Conservation (phyloP, 2,888 invertebrate species). For the Barypeithes pellucidus region DNA sequence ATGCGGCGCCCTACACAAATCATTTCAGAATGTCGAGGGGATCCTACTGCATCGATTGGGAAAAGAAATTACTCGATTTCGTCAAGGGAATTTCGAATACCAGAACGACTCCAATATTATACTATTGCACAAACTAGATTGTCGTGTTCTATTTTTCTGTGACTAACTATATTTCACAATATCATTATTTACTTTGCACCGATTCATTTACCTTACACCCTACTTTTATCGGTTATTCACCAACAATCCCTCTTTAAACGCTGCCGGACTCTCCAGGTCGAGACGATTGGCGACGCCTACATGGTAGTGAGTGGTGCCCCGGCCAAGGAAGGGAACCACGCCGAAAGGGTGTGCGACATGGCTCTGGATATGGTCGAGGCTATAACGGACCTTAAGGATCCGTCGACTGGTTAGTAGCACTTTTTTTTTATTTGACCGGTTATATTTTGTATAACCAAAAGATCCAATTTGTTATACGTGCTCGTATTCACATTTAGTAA, state of each 20-base stretch:
- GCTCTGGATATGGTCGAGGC: constrained; percentile 97
- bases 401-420: constrained; percentile 82
- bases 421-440: neutral
- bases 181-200: constrained; percentile 30
- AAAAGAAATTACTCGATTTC: no score
- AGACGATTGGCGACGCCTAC: constrained; percentile 98
- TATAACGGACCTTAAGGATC: constrained; percentile 92
- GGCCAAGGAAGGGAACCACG: constrained; percentile 90
- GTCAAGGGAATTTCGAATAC: no score
- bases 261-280: constrained; percentile 77
- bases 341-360: constrained; percentile 95
- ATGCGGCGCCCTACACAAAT: no score
- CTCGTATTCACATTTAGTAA: no score
- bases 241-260: constrained; percentile 50
- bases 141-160: no score
- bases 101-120: no score
- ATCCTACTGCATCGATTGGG: no score
- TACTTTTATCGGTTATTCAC: constrained; percentile 47
- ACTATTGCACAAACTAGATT: no score
- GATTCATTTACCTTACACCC: constrained; percentile 23
- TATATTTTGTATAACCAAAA: neutral
- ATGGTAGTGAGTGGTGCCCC: constrained; percentile 99
- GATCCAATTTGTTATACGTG: no score
- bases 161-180: neutral
- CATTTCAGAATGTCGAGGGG: no score